Conservation (phyloP, 2,888 invertebrate genomes). For the Chydorus sphaericus region DNA sequence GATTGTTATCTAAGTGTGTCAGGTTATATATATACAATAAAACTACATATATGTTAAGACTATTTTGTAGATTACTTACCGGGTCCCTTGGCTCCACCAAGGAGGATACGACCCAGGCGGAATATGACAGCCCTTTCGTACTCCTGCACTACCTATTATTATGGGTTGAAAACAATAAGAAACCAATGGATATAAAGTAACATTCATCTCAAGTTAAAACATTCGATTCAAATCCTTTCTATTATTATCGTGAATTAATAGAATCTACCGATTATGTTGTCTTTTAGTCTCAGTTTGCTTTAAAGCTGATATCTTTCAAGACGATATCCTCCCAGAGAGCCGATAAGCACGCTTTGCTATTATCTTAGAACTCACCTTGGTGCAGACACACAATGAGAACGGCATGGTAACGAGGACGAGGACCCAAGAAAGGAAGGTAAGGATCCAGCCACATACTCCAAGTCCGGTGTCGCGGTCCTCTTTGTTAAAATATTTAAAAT, state of each 20-base stretch:
- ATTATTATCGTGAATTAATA: too few relatives aligned
- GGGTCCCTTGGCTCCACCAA: slow-evolving; percentile 85
- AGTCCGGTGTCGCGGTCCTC: slow-evolving; percentile 44
- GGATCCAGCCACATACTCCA: slow-evolving; percentile 65
- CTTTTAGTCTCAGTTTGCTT: too few relatives aligned
- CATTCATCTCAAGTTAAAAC: too few relatives aligned
- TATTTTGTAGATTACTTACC: slow-evolving; percentile 38
- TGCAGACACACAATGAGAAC: slow-evolving; percentile 77
- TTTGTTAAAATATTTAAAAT: too few relatives aligned
- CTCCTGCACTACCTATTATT: slow-evolving; percentile 72
- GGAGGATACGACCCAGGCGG: slow-evolving; percentile 68
- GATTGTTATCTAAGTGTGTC: background rate
- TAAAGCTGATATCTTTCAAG: too few relatives aligned
- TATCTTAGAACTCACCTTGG: slow-evolving; percentile 55
- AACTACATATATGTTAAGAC: too few relatives aligned
- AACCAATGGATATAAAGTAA: too few relatives aligned
- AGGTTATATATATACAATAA: slow-evolving; percentile 37
- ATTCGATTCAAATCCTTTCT: too few relatives aligned
- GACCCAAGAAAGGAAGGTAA: slow-evolving; percentile 66
- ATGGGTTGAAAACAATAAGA: background rate
- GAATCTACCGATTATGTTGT: too few relatives aligned
- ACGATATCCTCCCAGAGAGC: too few relatives aligned
- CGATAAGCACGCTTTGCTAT: too few relatives aligned
- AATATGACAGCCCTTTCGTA: slow-evolving; percentile 93
- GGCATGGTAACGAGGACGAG: slow-evolving; percentile 74